Base-by-base conservation (phyloP, 2,797 vertebrate genomes). In the Falco rusticolus region DNA sequence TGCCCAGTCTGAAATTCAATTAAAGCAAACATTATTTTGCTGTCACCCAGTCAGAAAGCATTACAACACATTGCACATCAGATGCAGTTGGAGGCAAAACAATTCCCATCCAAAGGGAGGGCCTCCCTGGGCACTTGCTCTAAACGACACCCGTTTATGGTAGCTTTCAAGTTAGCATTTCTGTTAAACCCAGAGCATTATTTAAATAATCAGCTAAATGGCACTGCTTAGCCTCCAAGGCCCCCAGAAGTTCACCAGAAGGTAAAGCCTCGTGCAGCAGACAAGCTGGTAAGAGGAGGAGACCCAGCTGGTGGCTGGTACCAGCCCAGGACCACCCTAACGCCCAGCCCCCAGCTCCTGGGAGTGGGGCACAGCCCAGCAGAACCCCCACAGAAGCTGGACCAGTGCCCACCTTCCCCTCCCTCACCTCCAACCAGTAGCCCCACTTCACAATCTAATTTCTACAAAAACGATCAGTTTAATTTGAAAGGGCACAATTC, bases 401-500 rank as follows among this genome's bases (percentile, higher is more conserved):
- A 13, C n/a, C 41, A 61, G 68, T 39, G 19, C 16, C 57, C 51
- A 3, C 33, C 17, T 41, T 14, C 31, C 11, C 17, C 14, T 57
- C 24, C 83, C 48, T 39, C 31, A 2, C 53, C 72, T 60, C 56
- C 70, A 57, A 34, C 61, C 41, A 24, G 1, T 57, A 47, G 75
- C 68, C 57, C 63, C 0, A 3, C 33, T 66, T 80, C 16, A 37
- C 59, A 59, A 45, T 80, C 57, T 20, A 29, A 85, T 68, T 86
- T 85, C 87, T 48, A 34, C 86, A 51, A 75, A 95, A 95, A 51
- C 0, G 4, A 4, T 61, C 85, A 85, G 71, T 96, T 93, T 96
- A 92, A 96, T 95, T 97, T 69, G 71, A 95, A 96, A 93, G 86
- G 93, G 54, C 95, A 86, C 94, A 93, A 96, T 96, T 95, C 94